Percentiles rank a stretch among this genome's conserved stretches.
phyloP scores from a whole-genome alignment of 2,113 vertebrate species.

The Odocoileus hemionus region DNA sequence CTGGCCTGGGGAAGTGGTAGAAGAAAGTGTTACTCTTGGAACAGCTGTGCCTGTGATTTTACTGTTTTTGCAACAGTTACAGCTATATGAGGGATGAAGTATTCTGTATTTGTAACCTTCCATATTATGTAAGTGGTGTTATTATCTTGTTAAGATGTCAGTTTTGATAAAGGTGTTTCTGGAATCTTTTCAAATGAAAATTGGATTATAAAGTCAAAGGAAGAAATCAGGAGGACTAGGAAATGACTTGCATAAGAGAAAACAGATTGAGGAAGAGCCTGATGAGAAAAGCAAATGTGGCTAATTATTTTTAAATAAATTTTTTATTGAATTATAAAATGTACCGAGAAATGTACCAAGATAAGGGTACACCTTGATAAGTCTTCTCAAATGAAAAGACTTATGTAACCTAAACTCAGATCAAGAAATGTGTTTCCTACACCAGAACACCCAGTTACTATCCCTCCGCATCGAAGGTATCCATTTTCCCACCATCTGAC shows the following conservation, averaged over 20 bases:
- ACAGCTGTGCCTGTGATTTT: neutral
- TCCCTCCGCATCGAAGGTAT: neutral
- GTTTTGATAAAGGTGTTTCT: constrained; percentile 36
- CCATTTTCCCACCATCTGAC: neutral
- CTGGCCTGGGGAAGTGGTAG: neutral
- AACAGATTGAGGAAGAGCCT: neutral
- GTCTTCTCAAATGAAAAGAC: neutral
- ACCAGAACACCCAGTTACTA: neutral
- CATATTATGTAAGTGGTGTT: neutral
- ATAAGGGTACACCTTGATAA: neutral
- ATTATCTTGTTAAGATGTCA: constrained; percentile 40
- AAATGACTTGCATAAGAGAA: constrained; percentile 29
- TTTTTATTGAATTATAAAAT: neutral
- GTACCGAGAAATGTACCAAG: neutral
- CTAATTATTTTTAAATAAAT: neutral
- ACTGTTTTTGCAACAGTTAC: neutral
- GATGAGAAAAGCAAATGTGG: neutral
- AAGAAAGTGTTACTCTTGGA: neutral
- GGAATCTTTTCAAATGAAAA: neutral
- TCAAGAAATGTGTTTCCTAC: neutral
- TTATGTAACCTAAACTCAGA: neutral
- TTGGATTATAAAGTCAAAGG: neutral
- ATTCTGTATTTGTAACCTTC: constrained; percentile 25
- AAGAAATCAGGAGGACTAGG: neutral
- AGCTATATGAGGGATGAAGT: neutral